These are phyloP conservation scores for Mercenaria mercenaria DNA, from an alignment of 1,140 invertebrate species.

Conservation along the genomic window DNA sequence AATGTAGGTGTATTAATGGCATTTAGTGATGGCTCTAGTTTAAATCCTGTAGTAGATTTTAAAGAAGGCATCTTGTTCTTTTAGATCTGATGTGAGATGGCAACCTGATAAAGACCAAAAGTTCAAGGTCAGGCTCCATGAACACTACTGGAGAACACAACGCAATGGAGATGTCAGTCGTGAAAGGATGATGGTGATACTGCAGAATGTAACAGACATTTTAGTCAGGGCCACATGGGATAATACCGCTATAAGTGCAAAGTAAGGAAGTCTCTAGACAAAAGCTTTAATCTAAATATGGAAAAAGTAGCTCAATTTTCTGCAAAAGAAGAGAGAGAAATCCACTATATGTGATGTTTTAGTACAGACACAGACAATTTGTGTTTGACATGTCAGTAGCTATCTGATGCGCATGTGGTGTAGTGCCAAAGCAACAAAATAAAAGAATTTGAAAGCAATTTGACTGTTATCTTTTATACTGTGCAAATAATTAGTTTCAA, in stretches of 20 bases:
- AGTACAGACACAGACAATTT: too few species aligned
- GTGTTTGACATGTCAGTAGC: neutral
- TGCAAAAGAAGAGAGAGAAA: too few species aligned
- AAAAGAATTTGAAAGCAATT: too few species aligned
- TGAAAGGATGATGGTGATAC: slow-evolving; percentile 94
- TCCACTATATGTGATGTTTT: too few species aligned
- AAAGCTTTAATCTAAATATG: too few species aligned
- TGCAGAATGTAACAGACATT: slow-evolving; percentile 94
- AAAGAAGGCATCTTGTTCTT: too few species aligned
- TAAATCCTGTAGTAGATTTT: too few species aligned
- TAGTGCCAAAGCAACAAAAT: too few species aligned
- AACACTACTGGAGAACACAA: slow-evolving; percentile 83
- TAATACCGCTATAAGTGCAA: slow-evolving; percentile 72
- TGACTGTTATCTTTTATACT: too few species aligned
- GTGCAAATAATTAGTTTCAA: too few species aligned
- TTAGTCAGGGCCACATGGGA: slow-evolving; percentile 89
- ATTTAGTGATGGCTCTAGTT: too few species aligned
- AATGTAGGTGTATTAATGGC: neutral
- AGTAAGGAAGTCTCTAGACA: slow-evolving; percentile 76
- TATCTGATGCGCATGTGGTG: too few species aligned
- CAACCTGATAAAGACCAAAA: slow-evolving; percentile 5
- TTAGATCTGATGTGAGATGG: slow-evolving; percentile 46
- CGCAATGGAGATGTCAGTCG: slow-evolving; percentile 88
- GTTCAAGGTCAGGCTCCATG: slow-evolving; percentile 87
- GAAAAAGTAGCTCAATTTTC: neutral